Evolutionary conservation across 2,113 vertebrate species (phyloP).

Genomic region (Neogale vison): DNA sequence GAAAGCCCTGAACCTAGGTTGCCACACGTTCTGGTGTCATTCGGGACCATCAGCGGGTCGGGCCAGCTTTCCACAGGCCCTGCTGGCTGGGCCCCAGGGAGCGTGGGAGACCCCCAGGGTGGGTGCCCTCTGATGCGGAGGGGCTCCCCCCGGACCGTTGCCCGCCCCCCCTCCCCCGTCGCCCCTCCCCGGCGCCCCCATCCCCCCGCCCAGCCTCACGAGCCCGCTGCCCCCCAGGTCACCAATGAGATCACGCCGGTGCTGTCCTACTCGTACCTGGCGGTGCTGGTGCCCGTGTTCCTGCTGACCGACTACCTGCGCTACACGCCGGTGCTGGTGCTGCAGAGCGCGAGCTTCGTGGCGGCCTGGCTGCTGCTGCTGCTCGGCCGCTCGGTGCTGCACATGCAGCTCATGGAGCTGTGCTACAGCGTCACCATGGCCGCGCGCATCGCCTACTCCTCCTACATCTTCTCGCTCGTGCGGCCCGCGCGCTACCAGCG

Average conservation of each 20-base stretch:
- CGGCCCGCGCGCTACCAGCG: conserved; percentile 89
- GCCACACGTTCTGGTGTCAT: too few species aligned
- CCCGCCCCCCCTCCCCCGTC: too few species aligned
- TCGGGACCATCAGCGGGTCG: too few species aligned
- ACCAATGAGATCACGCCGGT: conserved; percentile 94
- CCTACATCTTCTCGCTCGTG: conserved; percentile 97
- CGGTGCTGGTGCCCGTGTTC: conserved; percentile 93
- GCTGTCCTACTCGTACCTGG: conserved; percentile 95
- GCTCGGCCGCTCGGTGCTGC: conserved; percentile 83
- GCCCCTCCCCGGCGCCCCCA: too few species aligned
- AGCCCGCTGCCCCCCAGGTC: conserved; percentile 82
- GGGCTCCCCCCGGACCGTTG: too few species aligned
- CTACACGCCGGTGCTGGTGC: conserved; percentile 95
- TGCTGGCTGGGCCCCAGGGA: too few species aligned
- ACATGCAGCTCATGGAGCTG: conserved; percentile 98
- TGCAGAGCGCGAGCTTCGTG: conserved; percentile 93
- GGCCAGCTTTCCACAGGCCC: too few species aligned
- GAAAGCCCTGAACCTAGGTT: too few species aligned
- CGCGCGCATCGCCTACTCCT: conserved; percentile 95
- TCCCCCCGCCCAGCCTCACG: not conserved
- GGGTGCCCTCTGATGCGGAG: too few species aligned
- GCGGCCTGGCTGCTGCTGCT: conserved; percentile 93
- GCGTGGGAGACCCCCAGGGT: too few species aligned
- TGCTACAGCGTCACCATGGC: conserved; percentile 96
- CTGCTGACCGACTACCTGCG: conserved; percentile 94